Conservation (phyloP, 1,140 invertebrate species). For the Oedothorax gibbosus region DNA sequence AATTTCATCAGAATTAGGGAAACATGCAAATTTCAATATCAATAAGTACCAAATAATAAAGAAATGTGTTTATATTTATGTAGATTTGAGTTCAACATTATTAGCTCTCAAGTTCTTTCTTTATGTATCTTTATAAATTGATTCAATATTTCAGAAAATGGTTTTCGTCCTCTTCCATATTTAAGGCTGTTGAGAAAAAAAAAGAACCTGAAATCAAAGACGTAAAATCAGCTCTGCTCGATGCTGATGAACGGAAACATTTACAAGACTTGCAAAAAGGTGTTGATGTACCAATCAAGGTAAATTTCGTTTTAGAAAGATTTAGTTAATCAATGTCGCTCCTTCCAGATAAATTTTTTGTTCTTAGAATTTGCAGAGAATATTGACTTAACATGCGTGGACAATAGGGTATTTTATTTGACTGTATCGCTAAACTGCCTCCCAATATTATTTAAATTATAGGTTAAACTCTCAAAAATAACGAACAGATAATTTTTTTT, state of each 20-base stretch:
- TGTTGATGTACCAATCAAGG: constrained; percentile 19
- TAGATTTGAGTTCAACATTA: no score
- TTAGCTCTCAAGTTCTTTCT: not conserved
- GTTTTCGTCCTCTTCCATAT: not conserved
- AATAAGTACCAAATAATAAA: not conserved
- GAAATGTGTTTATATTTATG: no score
- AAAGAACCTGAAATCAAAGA: constrained; percentile 43
- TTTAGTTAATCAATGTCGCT: no score
- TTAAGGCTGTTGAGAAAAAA: constrained; percentile 18
- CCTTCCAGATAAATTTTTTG: no score
- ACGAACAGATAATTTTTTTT: no score
- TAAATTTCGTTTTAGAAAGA: constrained; percentile 9
- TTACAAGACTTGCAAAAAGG: constrained; percentile 15
- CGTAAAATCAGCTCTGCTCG: constrained; percentile 21
- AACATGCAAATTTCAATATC: not conserved
- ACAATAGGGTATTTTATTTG: no score
- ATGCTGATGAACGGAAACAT: constrained; percentile 36
- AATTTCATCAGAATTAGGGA: not conserved
- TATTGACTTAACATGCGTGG: no score
- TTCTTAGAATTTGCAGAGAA: no score
- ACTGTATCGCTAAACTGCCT: no score
- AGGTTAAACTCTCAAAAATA: no score
- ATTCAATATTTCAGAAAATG: not conserved
- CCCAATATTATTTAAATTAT: no score
- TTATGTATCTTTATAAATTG: not conserved